Evolutionary conservation across 2,888 invertebrate genomes (phyloP), one percentile per base, ranked within the genome.

Genomic region (Tenthredo amoena): DNA sequence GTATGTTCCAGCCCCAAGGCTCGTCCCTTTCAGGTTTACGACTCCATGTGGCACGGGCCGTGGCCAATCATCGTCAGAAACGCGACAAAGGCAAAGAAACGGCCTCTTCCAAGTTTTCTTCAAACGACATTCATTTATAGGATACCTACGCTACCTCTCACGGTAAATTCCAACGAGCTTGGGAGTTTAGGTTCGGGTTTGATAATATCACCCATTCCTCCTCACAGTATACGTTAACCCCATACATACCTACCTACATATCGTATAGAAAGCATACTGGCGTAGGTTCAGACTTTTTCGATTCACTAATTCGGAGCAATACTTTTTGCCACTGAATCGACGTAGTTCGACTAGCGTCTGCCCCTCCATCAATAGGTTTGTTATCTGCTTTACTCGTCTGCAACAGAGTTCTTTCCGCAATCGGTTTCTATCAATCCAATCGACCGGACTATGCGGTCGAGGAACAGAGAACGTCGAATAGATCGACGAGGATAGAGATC

Each of bases 371-470:
- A 88, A 90, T 89, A 89, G 90, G 88, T 89, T 89, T 90, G 91
- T 91, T 91, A 90, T 90, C 91, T 89, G 88, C 87, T 89, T 90
- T 89, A 87, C 89, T 89, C 89, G 89, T 88, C 89, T 86, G 89
- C 88, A 88, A 89, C 89, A 89, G 90, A 88, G 89, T 88, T 87
- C 88, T 87, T 88, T 87, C 88, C 87, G 88, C 90, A 90, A 90
- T 90, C 90, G 90, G 89, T 90, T 90, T 89, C 89, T 89, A 90
- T 91, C 91, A 90, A 90, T 90, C 90, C 89, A 87, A 86, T 87
- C 88, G 86, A 87, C 86, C 87, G 88, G 87, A 88, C 31, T 47
- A 43, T 68, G 68, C 47, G 68, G 71, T 68, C 47, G 83, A 68
- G 81, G 37, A 26, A 77, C 37, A 26, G 81, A 81, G 58, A 81